phyloP scores from a whole-genome alignment of 2,797 vertebrate genomes.

The Pagetopsis macropterus region DNA sequence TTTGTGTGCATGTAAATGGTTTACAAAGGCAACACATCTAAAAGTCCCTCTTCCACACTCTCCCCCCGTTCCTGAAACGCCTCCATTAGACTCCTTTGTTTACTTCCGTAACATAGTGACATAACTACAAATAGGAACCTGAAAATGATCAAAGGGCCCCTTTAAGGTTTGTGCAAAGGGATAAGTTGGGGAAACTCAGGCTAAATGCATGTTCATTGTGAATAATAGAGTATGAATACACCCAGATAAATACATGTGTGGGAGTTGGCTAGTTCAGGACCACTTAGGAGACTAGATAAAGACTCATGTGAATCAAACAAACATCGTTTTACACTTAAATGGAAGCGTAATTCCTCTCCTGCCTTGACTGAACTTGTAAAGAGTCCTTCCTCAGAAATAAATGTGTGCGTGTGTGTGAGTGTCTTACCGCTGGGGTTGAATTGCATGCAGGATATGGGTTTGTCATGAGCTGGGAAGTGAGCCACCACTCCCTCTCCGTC shows the following conservation, averaged over 20 bases:
- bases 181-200: not conserved
- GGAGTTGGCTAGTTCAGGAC: not conserved
- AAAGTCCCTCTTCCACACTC: no score
- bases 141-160: no score
- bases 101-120: no score
- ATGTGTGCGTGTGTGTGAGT: conserved; percentile 44
- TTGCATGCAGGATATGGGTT: conserved; percentile 98
- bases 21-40: no score
- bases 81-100: no score
- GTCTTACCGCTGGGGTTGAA: conserved; percentile 96
- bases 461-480: conserved; percentile 98
- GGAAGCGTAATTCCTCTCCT: conserved; percentile 15
- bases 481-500: conserved; percentile 96
- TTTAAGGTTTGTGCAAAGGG: conserved; percentile 5
- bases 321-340: conserved; percentile 20
- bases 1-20: no score
- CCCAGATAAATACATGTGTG: not conserved
- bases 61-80: no score
- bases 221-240: conserved; percentile 7
- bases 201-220: conserved; percentile 13
- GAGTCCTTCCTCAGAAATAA: conserved; percentile 28
- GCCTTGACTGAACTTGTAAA: not conserved
- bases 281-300: conserved; percentile 12
- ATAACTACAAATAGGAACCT: no score
- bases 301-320: conserved; percentile 19